Base-by-base conservation (phyloP, 2,888 invertebrate genomes). In the Lottia gigantea region DNA sequence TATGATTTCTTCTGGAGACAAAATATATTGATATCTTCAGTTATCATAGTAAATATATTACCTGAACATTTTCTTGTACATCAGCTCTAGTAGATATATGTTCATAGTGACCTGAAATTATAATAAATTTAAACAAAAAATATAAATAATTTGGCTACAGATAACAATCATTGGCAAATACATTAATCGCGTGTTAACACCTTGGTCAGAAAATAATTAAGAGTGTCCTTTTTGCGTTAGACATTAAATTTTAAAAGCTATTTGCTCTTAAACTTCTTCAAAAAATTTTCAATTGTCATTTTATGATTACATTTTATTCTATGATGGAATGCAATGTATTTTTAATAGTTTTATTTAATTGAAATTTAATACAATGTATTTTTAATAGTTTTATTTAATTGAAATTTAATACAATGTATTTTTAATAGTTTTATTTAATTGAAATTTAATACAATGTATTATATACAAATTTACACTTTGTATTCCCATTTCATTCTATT, bases 41-140 rank as follows among this genome's bases (percentile, higher is more conserved):
- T n/a, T n/a, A n/a, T n/a, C n/a, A n/a, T n/a, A 55, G 15, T 45
- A 40, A 45, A 62, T 40, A 45, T 40, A 8, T 73, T 79, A 90
- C 90, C 88, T 90, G 90, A 11, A 98, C 98, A 90, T 98, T 94
- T 90, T 99, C 99, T 71, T 97, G 93, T 55, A 98, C 98, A 90
- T 99, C 99, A 0, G 98, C 97, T 86, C 96, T 91, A 46, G 98
- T 98, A 79, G 96, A 96, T 67, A 99, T 92, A 87, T 98, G 98
- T 26, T 97, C 96, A 90, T 95, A 97, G 89, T 94, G 97, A 15
- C 97, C 97, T 95, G 87, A 11, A 84, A 82, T 82, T 70, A 73
- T 26, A 64, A 26, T 46, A 65, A 19, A 23, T n/a, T 26, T 31
- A 31, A 31, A 31, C 31, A 2, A 31, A 31, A 31, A 31, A 3